Evolutionary conservation across 2,888 invertebrate genomes (phyloP), one percentile per base, ranked within the genome.

Genomic region (Eustalomyia histrio): DNA sequence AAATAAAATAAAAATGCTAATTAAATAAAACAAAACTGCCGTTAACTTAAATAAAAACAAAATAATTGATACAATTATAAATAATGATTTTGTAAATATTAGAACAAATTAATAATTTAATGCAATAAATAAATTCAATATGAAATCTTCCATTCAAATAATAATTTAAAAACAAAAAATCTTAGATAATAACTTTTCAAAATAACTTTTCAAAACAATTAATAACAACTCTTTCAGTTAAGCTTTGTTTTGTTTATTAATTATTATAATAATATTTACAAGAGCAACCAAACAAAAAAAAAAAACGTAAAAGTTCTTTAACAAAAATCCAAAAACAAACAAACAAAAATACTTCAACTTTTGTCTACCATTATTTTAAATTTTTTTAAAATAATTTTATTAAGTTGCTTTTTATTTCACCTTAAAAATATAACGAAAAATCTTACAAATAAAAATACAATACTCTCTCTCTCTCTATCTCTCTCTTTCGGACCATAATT

Each of bases 1-100:
- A 43, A 39, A 71, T 60, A 16, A 64, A 52, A 60, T 69, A 76
- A 43, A 79, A 79, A 79, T 76, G 82, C 76, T 82, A 83, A 83
- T 78, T 78, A 84, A 79, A 76, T 80, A 82, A 83, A 84, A 83
- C 80, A 84, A 84, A 84, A 85, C 85, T 85, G 85, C 85, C 85
- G 85, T 85, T 84, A 85, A 82, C 81, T 84, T 83, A 81, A 84
- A 83, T 67, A 64, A 61, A 76, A 67, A 78, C 29, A 4, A 55
- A 47, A 67, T 75, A 72, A 63, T 35, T 71, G 55, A 60, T 60
- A 55, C 33, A 57, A 60, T 14, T 21, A 50, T 17, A 29, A 67
- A 43, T 50, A 52, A 61, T 80, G 64, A 72, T 63, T 72, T 76
- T 79, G 82, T 79, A 82, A 73, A 79, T 82, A 82, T 75, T 75